Base-by-base conservation (phyloP, 2,888 invertebrate species). In the Eristalinus aeneus region DNA sequence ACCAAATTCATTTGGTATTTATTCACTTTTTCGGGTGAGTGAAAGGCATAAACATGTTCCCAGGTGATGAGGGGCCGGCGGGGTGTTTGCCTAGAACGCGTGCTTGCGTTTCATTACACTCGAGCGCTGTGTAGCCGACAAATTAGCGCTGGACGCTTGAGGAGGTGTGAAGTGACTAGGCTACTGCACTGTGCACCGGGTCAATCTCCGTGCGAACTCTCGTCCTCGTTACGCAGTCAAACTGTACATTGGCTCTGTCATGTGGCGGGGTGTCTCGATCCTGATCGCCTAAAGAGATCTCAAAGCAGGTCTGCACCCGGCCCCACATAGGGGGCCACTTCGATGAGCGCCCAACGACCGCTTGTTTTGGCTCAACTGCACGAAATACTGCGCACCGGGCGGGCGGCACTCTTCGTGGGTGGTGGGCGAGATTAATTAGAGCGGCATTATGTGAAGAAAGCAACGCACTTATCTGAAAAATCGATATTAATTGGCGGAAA, bases 1-100 rank as follows among this genome's bases (percentile, higher is more conserved):
- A 54, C 56, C 11, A 68, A 61, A 83, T 78, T 85, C 53, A 20
- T 82, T 65, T 80, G 77, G 74, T 90, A 89, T 91, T 91, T 91
- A 88, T 89, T 88, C 89, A 90, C 90, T 92, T 91, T 92, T 90
- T 90, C 90, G 90, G 90, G 88, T 91, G 91, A 90, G 88, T 90
- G 90, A 89, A 89, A 85, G 89, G 88, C 88, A 90, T 89, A 90
- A 91, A 92, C 90, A 90, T 90, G 90, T 90, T 89, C 89, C 16
- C 27, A 73, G 32, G n/a, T n/a, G 58, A 56, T 69, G 54, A 85
- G 69, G 12, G 27, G 39, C 22, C 16, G 32, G 6, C 32, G 12
- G 67, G n/a, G 16, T 69, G 71, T 79, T 81, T 77, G 39, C 46
- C 61, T 53, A 36, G 74, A 89, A 89, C 91, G 91, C 90, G 91